Conservation (phyloP, 2,888 invertebrate genomes). For the Pyralis farinalis region DNA sequence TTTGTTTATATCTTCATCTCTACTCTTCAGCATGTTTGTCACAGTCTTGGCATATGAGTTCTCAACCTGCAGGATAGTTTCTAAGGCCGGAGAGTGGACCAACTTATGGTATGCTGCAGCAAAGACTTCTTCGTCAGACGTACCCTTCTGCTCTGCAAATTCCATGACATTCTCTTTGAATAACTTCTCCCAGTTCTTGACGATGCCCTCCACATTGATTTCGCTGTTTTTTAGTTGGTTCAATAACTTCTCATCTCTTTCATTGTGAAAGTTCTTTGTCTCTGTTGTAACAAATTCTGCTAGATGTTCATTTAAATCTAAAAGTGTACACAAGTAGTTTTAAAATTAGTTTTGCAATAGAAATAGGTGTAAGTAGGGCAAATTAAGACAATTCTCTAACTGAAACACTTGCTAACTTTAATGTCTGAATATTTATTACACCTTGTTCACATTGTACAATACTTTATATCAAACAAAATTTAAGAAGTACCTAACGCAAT, state of each 20-base stretch:
- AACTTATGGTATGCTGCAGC: conserved; percentile 91
- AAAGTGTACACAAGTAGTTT: too few species aligned
- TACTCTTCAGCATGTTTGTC: conserved; percentile 85
- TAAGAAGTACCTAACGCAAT: too few species aligned
- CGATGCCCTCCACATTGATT: conserved; percentile 86
- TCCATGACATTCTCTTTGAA: conserved; percentile 92
- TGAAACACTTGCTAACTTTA: too few species aligned
- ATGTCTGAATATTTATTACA: too few species aligned
- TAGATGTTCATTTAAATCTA: conserved; percentile 82
- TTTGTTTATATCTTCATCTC: conserved; percentile 86
- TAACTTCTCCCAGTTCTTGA: conserved; percentile 89
- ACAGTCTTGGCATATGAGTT: conserved; percentile 92
- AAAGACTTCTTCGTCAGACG: conserved; percentile 92
- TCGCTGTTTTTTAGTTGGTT: conserved; percentile 82
- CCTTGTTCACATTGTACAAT: too few species aligned
- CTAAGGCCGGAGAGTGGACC: conserved; percentile 92
- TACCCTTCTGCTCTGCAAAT: conserved; percentile 89
- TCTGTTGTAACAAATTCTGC: conserved; percentile 83
- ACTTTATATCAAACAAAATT: too few species aligned
- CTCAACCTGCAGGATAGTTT: conserved; percentile 93
- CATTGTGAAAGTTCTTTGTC: conserved; percentile 85
- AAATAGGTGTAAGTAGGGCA: too few species aligned
- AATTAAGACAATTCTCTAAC: too few species aligned
- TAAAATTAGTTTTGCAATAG: too few species aligned
- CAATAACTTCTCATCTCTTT: conserved; percentile 82